Percentiles rank a stretch among this genome's conserved stretches.
Evolutionary conservation across 2,888 invertebrate genomes (phyloP).

Genomic region (Adelphocoris suturalis): DNA sequence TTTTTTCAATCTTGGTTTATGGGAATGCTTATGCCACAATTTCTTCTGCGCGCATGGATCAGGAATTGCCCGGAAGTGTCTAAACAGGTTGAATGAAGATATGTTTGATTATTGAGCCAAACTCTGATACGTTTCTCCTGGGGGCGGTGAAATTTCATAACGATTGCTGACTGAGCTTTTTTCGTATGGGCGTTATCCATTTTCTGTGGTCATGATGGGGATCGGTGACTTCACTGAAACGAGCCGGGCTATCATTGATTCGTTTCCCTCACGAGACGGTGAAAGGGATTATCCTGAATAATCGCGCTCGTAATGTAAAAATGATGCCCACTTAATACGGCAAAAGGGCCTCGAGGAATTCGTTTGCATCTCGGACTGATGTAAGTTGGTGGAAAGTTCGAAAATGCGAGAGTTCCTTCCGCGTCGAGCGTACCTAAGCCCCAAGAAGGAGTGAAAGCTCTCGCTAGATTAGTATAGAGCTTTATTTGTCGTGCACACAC

Average conservation of each 20-base stretch:
- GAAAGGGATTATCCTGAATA: constrained; percentile 16
- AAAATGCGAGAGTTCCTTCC: not conserved
- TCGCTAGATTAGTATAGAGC: too few relatives aligned
- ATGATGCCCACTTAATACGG: constrained; percentile 9
- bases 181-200: not conserved
- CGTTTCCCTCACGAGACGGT: not conserved
- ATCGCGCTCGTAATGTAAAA: not conserved
- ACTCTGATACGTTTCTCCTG: not conserved
- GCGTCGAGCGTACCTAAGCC: not conserved
- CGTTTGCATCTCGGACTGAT: constrained; percentile 6
- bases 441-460: too few relatives aligned
- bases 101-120: not conserved
- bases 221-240: not conserved
- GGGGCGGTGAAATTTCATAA: not conserved
- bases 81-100: too few relatives aligned
- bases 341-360: not conserved
- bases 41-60: too few relatives aligned
- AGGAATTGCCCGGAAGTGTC: too few relatives aligned
- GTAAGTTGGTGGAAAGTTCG: constrained; percentile 14
- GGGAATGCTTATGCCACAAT: too few relatives aligned
- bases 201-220: not conserved
- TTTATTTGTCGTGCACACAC: too few relatives aligned
- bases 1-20: too few relatives aligned
- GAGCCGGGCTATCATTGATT: constrained; percentile 7
- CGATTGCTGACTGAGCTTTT: not conserved